These are phyloP conservation scores for Coelopa pilipes DNA, from an alignment of 2,888 invertebrate species.

Conservation along the genomic window DNA sequence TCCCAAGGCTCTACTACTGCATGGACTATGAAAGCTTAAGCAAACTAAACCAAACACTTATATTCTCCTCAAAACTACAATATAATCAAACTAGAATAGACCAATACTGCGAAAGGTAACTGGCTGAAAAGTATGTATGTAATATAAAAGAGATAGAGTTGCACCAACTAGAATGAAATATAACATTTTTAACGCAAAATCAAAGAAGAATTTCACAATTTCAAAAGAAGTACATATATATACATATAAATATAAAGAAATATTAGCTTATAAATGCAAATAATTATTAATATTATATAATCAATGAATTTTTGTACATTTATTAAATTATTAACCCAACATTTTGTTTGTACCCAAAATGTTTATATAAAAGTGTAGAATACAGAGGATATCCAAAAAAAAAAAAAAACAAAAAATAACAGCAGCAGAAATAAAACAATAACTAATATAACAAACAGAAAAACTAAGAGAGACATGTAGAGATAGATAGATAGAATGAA, in stretches of 20 bases:
- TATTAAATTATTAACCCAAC: conserved; percentile 25
- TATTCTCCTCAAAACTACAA: conserved; percentile 21
- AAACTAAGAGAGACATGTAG: too few relatives aligned
- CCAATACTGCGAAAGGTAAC: conserved; percentile 31
- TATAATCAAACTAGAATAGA: conserved; percentile 40
- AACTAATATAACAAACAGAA: background rate
- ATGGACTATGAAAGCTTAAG: conserved; percentile 29
- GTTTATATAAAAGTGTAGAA: conserved; percentile 32
- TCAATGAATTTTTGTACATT: conserved; percentile 32
- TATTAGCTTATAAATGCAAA: conserved; percentile 24
- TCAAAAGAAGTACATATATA: background rate
- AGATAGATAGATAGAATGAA: background rate
- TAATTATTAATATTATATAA: conserved; percentile 19
- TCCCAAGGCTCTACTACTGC: background rate
- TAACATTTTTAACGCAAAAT: conserved; percentile 10
- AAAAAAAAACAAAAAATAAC: conserved; percentile 35
- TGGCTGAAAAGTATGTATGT: conserved; percentile 29
- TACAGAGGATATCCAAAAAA: conserved; percentile 36
- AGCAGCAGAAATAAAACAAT: conserved; percentile 38
- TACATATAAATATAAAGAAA: conserved; percentile 10
- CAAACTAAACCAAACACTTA: conserved; percentile 23
- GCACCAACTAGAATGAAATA: background rate
- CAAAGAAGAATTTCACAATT: conserved; percentile 3
- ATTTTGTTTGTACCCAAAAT: conserved; percentile 10
- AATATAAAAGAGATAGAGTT: conserved; percentile 7